Conservation (phyloP, 2,888 invertebrate species). For the Spatulosminthurus flaviceps region DNA sequence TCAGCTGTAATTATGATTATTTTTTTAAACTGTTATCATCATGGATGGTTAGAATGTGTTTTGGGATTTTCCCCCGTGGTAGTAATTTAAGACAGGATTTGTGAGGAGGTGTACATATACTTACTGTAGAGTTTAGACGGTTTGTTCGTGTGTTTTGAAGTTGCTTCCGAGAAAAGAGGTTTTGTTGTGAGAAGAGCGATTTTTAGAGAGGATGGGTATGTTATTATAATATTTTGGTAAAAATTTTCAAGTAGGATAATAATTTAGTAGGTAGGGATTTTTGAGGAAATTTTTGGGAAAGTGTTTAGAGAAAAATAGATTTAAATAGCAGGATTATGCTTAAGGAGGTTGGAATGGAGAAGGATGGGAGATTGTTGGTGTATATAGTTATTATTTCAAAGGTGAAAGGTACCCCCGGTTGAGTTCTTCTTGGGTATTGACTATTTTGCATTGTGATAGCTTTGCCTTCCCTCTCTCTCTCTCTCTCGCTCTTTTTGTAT, state of each 20-base stretch:
- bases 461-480: slow-evolving; percentile 3
- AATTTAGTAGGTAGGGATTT: neutral
- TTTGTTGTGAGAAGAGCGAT: neutral
- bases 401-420: slow-evolving; percentile 31
- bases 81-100: too few species aligned
- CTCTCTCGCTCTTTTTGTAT: too few species aligned
- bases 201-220: neutral
- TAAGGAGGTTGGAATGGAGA: neutral
- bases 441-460: slow-evolving; percentile 40
- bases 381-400: slow-evolving; percentile 20
- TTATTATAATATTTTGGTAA: slow-evolving; percentile 1
- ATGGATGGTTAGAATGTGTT: neutral
- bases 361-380: slow-evolving; percentile 11
- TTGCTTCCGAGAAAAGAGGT: neutral
- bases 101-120: too few species aligned
- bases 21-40: slow-evolving; percentile 5
- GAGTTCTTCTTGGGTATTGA: slow-evolving; percentile 38
- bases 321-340: slow-evolving; percentile 1
- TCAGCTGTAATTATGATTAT: neutral
- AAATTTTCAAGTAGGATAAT: neutral
- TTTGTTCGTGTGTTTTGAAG: neutral
- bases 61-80: too few species aligned
- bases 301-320: neutral
- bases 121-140: neutral
- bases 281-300: neutral